These are phyloP conservation scores for Nemurella pictetii DNA, from an alignment of 2,888 invertebrate genomes.

Conservation along the genomic window DNA sequence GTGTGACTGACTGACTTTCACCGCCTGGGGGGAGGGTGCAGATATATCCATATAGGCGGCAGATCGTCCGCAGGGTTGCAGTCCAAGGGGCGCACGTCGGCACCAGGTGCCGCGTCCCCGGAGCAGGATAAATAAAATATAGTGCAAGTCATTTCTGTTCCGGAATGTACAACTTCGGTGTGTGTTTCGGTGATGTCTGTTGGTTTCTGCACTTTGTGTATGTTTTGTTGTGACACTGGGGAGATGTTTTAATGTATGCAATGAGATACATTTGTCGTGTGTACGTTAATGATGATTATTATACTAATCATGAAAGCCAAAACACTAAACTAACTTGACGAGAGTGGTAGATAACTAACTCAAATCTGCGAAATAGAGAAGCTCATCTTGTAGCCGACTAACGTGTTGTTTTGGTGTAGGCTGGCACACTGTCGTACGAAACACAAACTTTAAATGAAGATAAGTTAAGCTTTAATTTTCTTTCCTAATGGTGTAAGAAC, in stretches of 20 bases:
- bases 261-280: neutral
- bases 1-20: conserved; percentile 26
- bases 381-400: too few relatives aligned
- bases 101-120: conserved; percentile 19
- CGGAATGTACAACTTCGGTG: conserved; percentile 19
- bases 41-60: conserved; percentile 22
- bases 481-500: too few relatives aligned
- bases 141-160: neutral
- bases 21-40: conserved; percentile 5
- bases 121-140: conserved; percentile 27
- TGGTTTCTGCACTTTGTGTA: neutral
- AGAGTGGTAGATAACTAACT: neutral
- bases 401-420: too few relatives aligned
- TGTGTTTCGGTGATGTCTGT: neutral
- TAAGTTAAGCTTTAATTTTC: too few relatives aligned
- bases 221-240: neutral
- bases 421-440: too few relatives aligned
- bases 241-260: neutral
- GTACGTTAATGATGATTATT: neutral
- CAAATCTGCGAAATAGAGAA: neutral
- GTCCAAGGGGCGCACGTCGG: neutral
- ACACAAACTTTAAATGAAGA: too few relatives aligned
- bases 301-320: neutral
- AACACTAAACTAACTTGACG: neutral
- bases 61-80: conserved; percentile 6